Evolutionary conservation across 2,888 invertebrate species (phyloP).

Genomic region (Piscicola geometra): DNA sequence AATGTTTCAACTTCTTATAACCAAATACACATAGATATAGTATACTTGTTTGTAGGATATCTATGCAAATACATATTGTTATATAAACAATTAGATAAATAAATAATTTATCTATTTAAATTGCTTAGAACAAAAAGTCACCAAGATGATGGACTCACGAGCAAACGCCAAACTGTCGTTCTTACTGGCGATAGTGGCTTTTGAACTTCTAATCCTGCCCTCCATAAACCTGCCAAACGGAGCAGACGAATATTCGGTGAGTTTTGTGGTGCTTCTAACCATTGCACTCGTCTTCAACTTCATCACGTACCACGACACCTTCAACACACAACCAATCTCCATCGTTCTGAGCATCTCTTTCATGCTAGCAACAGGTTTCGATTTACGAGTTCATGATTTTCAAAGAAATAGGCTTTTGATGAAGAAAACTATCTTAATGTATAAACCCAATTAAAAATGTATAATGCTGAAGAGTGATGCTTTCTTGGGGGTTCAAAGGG

Average conservation of each 20-base stretch:
- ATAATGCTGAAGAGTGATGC: too few species aligned
- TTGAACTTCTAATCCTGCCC: slow-evolving; percentile 22
- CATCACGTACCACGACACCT: slow-evolving; percentile 26
- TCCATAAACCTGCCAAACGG: slow-evolving; percentile 9
- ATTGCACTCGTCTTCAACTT: slow-evolving; percentile 25
- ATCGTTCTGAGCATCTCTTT: slow-evolving; percentile 23
- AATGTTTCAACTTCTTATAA: too few species aligned
- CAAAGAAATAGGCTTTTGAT: background rate
- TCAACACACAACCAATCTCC: slow-evolving; percentile 21
- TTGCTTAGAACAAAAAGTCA: too few species aligned
- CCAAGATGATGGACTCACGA: background rate
- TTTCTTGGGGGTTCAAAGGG: too few species aligned
- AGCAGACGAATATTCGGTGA: slow-evolving; percentile 16
- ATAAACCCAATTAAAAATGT: too few species aligned
- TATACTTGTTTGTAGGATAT: too few species aligned
- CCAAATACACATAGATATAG: too few species aligned
- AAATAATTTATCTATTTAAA: too few species aligned
- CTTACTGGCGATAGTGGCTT: slow-evolving; percentile 17
- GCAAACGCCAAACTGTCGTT: slow-evolving; percentile 25
- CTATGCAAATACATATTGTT: too few species aligned
- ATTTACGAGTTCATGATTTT: background rate
- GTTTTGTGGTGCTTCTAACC: slow-evolving; percentile 13
- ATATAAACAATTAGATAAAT: too few species aligned
- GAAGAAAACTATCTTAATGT: background rate
- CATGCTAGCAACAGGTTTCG: slow-evolving; percentile 25